Conservation (phyloP, 1,140 invertebrate species). For the Drosophila nannoptera region DNA sequence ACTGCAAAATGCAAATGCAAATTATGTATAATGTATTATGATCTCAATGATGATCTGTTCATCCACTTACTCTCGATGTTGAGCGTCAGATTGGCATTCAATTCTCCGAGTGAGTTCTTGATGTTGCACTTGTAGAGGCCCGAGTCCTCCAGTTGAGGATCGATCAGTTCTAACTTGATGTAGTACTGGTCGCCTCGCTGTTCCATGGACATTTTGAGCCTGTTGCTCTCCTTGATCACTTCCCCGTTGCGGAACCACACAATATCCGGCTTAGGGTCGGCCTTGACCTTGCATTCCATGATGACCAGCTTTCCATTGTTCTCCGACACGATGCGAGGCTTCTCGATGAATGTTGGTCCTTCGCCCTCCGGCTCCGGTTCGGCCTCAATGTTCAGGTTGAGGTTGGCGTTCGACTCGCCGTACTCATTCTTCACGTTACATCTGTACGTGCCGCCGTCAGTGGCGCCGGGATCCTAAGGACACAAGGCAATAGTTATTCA, state of each 20-base stretch:
- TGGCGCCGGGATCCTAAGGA: slow-evolving; percentile 92
- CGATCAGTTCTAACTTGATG: slow-evolving; percentile 92
- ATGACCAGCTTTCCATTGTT: slow-evolving; percentile 97
- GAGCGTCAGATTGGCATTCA: slow-evolving; percentile 96
- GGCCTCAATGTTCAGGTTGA: slow-evolving; percentile 98
- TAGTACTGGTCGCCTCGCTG: slow-evolving; percentile 92
- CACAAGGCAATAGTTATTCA: neutral
- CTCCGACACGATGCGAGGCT: slow-evolving; percentile 91
- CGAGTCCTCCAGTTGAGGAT: slow-evolving; percentile 96
- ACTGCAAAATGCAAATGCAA: too few relatives aligned
- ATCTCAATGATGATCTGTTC: neutral
- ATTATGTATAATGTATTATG: neutral
- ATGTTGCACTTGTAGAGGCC: slow-evolving; percentile 99
- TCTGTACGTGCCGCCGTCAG: slow-evolving; percentile 97
- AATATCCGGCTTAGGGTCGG: slow-evolving; percentile 95
- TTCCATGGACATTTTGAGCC: slow-evolving; percentile 86
- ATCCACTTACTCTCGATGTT: slow-evolving; percentile 96
- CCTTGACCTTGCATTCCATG: slow-evolving; percentile 97
- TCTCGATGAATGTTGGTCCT: slow-evolving; percentile 98
- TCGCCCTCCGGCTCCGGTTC: slow-evolving; percentile 94
- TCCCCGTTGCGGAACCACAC: slow-evolving; percentile 94
- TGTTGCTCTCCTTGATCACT: slow-evolving; percentile 87
- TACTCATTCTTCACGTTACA: slow-evolving; percentile 98
- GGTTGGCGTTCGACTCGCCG: slow-evolving; percentile 98
- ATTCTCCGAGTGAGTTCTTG: slow-evolving; percentile 96